phyloP scores from a whole-genome alignment of 2,113 vertebrate species.

The Pluvianellus socialis region DNA sequence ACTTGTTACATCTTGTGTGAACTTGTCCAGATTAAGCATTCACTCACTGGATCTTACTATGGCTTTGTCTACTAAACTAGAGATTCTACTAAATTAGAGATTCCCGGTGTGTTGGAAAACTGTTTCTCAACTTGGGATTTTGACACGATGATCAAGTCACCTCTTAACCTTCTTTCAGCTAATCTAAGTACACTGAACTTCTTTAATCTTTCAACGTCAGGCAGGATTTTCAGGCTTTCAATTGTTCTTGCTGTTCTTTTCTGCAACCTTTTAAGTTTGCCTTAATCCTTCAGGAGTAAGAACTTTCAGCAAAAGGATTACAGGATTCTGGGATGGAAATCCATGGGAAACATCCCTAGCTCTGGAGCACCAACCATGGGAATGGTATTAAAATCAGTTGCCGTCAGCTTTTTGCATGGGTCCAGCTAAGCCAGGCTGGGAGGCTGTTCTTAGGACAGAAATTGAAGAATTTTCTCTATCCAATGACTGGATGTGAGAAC shows the following conservation, averaged over 20 bases:
- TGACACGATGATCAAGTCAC: background rate
- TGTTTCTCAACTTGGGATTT: background rate
- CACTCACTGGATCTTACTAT: background rate
- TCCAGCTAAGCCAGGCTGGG: background rate
- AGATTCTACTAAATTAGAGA: constrained; percentile 1
- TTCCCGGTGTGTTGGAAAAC: background rate
- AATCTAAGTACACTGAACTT: constrained; percentile 12
- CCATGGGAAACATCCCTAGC: background rate
- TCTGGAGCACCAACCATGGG: background rate
- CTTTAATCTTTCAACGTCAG: constrained; percentile 34
- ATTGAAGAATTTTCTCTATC: background rate
- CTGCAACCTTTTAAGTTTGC: background rate
- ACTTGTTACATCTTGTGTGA: background rate
- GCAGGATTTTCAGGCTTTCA: constrained; percentile 32
- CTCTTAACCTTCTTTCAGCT: constrained; percentile 34
- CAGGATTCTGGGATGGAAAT: background rate
- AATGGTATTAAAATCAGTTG: background rate
- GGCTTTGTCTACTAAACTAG: background rate
- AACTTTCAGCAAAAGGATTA: constrained; percentile 4
- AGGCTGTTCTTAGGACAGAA: background rate
- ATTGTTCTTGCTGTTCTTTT: constrained; percentile 27
- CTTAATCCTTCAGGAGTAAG: constrained; percentile 9
- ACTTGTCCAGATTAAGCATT: background rate
- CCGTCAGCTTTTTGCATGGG: background rate
- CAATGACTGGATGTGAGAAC: background rate